These are phyloP conservation scores for Papilio machaon DNA, from an alignment of 1,140 invertebrate species.

Conservation along the genomic window DNA sequence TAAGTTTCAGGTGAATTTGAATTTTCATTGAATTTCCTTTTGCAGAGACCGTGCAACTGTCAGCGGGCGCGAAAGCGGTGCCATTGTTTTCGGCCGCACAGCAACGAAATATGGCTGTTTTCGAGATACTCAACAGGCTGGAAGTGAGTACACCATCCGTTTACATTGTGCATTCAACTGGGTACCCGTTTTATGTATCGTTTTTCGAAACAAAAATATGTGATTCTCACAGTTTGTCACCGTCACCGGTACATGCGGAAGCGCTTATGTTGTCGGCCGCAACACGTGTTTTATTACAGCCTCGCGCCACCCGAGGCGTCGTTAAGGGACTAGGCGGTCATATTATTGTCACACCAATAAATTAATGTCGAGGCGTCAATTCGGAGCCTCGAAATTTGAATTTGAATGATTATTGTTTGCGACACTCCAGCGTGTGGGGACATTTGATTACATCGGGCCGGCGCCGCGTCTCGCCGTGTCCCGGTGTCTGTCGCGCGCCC, in stretches of 20 bases:
- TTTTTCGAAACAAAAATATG: slow-evolving; percentile 44
- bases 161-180: slow-evolving; percentile 47
- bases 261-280: slow-evolving; percentile 58
- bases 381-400: slow-evolving; percentile 61
- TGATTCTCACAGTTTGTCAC: slow-evolving; percentile 52
- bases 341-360: slow-evolving; percentile 58
- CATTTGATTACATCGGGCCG: slow-evolving; percentile 68
- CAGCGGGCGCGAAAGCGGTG: slow-evolving; percentile 93
- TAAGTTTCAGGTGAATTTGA: slow-evolving; percentile 37
- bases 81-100: slow-evolving; percentile 95
- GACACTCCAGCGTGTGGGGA: slow-evolving; percentile 40
- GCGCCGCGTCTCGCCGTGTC: slow-evolving; percentile 50
- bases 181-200: slow-evolving; percentile 33
- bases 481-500: slow-evolving; percentile 50
- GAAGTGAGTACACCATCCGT: slow-evolving; percentile 84
- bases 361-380: slow-evolving; percentile 62
- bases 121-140: slow-evolving; percentile 99
- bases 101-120: slow-evolving; percentile 97
- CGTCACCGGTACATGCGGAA: slow-evolving; percentile 45
- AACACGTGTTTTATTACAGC: slow-evolving; percentile 65
- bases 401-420: slow-evolving; percentile 68
- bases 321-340: slow-evolving; percentile 40
- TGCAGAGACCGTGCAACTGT: slow-evolving; percentile 92
- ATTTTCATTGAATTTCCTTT: slow-evolving; percentile 48
- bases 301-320: slow-evolving; percentile 46